Evolutionary conservation across 2,888 invertebrate species (phyloP).

Genomic region (Noctuana brunneofusca): DNA sequence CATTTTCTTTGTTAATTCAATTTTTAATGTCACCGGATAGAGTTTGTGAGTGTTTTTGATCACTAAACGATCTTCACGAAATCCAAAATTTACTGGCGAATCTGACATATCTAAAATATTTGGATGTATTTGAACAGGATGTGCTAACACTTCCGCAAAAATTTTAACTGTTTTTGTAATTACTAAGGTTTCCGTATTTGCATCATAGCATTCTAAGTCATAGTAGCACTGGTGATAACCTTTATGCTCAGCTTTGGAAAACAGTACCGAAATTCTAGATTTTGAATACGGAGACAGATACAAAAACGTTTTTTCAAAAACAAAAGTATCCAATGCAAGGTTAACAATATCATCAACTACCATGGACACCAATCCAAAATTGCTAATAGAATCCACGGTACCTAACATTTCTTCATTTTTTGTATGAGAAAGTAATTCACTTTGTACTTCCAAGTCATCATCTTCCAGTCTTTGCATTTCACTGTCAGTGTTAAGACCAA

Average conservation of each 20-base stretch:
- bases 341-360: conserved; percentile 53
- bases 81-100: conserved; percentile 56
- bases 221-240: conserved; percentile 67
- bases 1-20: conserved; percentile 63
- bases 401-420: conserved; percentile 29
- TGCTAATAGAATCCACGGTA: conserved; percentile 40
- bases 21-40: conserved; percentile 54
- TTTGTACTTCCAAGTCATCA: conserved; percentile 42
- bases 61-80: conserved; percentile 54
- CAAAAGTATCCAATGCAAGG: conserved; percentile 56
- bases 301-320: conserved; percentile 57
- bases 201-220: conserved; percentile 56
- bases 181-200: conserved; percentile 46
- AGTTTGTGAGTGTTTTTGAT: conserved; percentile 58
- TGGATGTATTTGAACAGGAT: conserved; percentile 63
- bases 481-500: conserved; percentile 49
- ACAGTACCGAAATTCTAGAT: conserved; percentile 50
- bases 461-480: conserved; percentile 46
- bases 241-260: conserved; percentile 58
- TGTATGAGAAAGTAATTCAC: conserved; percentile 39
- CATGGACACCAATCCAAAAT: conserved; percentile 43
- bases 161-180: conserved; percentile 55
- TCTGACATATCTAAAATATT: conserved; percentile 62
- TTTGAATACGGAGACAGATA: conserved; percentile 49
- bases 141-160: conserved; percentile 61